Base-by-base conservation (phyloP, 53 echinoderm and acorn worm species). In the Luidia sarsii region DNA sequence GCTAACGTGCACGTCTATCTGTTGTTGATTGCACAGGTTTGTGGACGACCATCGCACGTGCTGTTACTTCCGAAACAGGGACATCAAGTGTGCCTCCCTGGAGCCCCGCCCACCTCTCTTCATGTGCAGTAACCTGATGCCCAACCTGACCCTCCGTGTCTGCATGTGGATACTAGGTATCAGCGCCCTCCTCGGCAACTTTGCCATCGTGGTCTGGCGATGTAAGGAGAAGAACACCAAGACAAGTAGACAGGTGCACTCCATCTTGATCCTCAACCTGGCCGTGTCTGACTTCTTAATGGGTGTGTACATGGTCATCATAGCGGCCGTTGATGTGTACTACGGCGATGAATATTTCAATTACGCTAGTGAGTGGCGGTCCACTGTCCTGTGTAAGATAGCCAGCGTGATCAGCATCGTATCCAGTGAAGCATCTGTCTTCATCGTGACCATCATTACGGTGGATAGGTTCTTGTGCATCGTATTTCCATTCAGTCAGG, bases 231-330 rank as follows among this genome's bases (percentile, higher is more conserved):
- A 57, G 34, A 52, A 73, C 64, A 71, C 62, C 35, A 57, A 73
- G 14, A 46, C 71, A 4, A 73, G 84, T 39, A 57, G 70, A 0
- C 45, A 67, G 7, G 86, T 86, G 14, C 87, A 87, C 27, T 87
- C 87, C 15, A 29, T 63, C 15, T 33, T 87, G 50, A 70, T 87
- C 16, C 57, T 59, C 14, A 87, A 87, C 41, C 39, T 87, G 66
- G 87, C 80, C 14, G 49, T 46, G 14, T 69, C 87, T 0, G 87
- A 89, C 22, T 65, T 85, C 55, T 61, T 89, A 0, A 89, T 89
- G 90, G 90, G 90, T 2, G 56, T 75, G 33, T 90, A 90, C 31
- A 86, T 90, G 90, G 15, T 90, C 15, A 67, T 90, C 7, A 81
- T 90, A 23, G 90, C 81, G 8, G 51, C 51, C 16, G 82, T 67